These are phyloP conservation scores for Noctua pronuba DNA, from an alignment of 2,888 invertebrate genomes.

Conservation along the genomic window DNA sequence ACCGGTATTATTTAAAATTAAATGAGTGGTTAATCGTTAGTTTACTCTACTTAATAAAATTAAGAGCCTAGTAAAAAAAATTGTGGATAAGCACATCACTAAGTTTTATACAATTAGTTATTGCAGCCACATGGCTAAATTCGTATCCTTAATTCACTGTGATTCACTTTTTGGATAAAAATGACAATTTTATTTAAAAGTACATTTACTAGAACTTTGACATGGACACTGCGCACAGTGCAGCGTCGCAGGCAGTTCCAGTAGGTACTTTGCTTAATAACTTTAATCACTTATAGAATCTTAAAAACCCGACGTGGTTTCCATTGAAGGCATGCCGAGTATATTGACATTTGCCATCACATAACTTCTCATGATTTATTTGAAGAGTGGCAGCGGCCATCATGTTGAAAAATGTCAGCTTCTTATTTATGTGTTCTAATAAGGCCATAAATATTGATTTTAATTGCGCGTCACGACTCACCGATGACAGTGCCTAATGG, in stretches of 20 bases:
- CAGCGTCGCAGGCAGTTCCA: not conserved
- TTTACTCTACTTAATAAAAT: no score
- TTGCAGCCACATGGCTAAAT: not conserved
- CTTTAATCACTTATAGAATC: conserved; percentile 15
- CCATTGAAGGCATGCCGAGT: conserved; percentile 42
- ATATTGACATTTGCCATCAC: conserved; percentile 56
- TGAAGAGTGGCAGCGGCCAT: conserved; percentile 66
- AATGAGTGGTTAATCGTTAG: not conserved
- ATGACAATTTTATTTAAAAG: not conserved
- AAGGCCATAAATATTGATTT: conserved; percentile 82
- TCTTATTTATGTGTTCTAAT: conserved; percentile 77
- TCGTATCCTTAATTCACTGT: not conserved
- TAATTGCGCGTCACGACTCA: conserved; percentile 76
- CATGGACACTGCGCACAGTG: not conserved
- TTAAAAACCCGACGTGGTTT: conserved; percentile 30
- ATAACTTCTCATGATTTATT: conserved; percentile 67
- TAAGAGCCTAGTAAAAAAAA: not conserved
- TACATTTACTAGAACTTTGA: not conserved
- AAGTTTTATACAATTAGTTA: not conserved
- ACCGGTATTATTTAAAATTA: not conserved
- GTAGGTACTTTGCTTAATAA: not conserved
- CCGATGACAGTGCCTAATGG: conserved; percentile 74
- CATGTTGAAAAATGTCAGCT: conserved; percentile 74
- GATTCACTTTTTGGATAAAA: not conserved
- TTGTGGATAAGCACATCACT: not conserved